phyloP scores from a whole-genome alignment of 2,797 vertebrate genomes.

The Squalus acanthias region DNA sequence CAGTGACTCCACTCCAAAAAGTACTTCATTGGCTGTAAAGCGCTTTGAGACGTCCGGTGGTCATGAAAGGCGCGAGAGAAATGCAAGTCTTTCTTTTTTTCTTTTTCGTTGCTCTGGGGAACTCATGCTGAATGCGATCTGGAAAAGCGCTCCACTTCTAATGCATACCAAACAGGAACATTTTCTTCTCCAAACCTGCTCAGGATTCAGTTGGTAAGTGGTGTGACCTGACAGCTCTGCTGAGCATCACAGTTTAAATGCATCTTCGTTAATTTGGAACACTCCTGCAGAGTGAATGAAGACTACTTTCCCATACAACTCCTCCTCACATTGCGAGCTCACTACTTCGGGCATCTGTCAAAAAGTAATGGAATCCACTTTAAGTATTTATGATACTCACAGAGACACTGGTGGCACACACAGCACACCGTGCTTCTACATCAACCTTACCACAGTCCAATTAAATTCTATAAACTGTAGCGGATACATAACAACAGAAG shows the following conservation, averaged over 20 bases:
- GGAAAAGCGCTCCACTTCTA: neutral
- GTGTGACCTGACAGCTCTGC: neutral
- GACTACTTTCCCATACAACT: neutral
- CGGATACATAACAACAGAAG: neutral
- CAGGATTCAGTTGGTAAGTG: neutral
- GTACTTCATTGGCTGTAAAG: too few relatives aligned
- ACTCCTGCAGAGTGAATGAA: neutral
- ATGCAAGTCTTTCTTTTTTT: too few relatives aligned
- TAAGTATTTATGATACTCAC: neutral
- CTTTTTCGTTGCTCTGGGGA: too few relatives aligned
- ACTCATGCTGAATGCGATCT: too few relatives aligned
- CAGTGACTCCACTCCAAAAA: too few relatives aligned
- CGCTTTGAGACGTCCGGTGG: too few relatives aligned
- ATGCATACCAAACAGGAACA: neutral
- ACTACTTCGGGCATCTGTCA: neutral
- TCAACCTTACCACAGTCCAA: neutral
- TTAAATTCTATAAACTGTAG: neutral
- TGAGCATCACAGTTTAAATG: neutral
- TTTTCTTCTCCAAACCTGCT: neutral
- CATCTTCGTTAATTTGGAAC: neutral
- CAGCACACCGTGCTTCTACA: neutral
- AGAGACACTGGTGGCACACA: neutral
- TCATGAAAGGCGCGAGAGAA: too few relatives aligned
- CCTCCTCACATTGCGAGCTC: neutral
- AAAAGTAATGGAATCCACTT: conserved; percentile 9